Conservation (phyloP, 2,113 vertebrate genomes). For the Podarcis cretensis region DNA sequence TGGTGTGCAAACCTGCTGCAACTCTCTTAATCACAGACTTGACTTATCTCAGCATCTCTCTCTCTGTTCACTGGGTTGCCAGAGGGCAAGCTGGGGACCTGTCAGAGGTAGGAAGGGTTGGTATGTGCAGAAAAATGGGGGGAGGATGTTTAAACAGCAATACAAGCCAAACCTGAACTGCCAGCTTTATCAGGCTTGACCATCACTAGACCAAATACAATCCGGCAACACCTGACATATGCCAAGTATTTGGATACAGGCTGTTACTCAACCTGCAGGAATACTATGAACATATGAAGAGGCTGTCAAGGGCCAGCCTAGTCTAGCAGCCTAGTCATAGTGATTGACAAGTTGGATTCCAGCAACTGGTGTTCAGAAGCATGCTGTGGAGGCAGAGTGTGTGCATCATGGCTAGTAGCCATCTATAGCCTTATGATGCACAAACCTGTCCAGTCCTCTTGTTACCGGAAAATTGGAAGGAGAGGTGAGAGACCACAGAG, state of each 20-base stretch:
- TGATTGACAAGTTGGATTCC: too few species aligned
- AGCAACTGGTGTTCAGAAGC: too few species aligned
- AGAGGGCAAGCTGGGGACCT: too few species aligned
- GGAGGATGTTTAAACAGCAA: not conserved
- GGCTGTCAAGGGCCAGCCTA: too few species aligned
- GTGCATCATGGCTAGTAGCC: too few species aligned
- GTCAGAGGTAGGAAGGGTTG: not conserved
- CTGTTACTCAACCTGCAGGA: not conserved
- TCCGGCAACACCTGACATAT: not conserved
- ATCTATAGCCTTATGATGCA: too few species aligned
- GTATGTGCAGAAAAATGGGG: not conserved
- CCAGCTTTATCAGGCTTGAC: not conserved
- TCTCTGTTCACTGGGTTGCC: not conserved
- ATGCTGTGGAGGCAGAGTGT: too few species aligned
- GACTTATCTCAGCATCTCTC: not conserved
- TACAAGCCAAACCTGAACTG: not conserved
- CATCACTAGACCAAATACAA: not conserved
- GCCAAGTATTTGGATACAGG: not conserved
- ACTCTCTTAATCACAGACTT: not conserved
- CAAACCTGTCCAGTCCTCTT: too few species aligned
- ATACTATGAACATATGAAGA: too few species aligned
- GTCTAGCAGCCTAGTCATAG: too few species aligned
- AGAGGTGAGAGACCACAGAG: too few species aligned
- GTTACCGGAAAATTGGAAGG: too few species aligned
- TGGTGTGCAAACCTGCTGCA: constrained; percentile 30